These are phyloP conservation scores for Drosophila peninsularis DNA, from an alignment of 2,888 invertebrate species.

Conservation along the genomic window DNA sequence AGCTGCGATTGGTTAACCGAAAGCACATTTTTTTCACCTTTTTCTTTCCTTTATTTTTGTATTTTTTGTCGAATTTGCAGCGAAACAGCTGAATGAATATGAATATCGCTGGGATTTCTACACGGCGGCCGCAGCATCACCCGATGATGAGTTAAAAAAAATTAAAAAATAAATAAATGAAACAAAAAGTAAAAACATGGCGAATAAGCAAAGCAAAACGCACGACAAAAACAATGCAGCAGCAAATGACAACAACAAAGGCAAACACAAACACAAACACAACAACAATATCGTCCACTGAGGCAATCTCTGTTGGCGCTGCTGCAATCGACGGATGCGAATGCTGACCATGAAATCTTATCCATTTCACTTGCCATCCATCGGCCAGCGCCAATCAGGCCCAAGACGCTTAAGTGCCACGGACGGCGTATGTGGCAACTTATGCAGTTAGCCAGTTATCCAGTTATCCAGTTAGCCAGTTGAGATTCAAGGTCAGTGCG, in stretches of 20 bases:
- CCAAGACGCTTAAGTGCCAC: conserved; percentile 14
- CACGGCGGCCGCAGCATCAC: conserved; percentile 38
- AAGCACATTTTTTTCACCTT: conserved; percentile 38
- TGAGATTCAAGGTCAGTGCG: conserved; percentile 70
- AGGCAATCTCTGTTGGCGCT: conserved; percentile 43
- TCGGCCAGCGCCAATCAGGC: conserved; percentile 41
- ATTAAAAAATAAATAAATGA: conserved; percentile 26
- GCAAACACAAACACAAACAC: conserved; percentile 11
- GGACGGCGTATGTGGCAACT: conserved; percentile 14
- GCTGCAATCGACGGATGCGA: conserved; percentile 39
- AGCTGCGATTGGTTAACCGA: conserved; percentile 65
- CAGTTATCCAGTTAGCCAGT: conserved; percentile 66
- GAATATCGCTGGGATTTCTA: conserved; percentile 74
- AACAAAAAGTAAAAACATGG: conserved; percentile 17
- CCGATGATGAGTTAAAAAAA: conserved; percentile 60
- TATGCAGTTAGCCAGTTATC: conserved; percentile 52
- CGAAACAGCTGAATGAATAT: conserved; percentile 68
- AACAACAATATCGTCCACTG: conserved; percentile 16
- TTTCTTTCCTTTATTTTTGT: conserved; percentile 25
- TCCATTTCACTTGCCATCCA: conserved; percentile 72
- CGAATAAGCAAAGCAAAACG: conserved; percentile 30
- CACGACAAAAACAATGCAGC: conserved; percentile 41
- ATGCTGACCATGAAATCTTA: conserved; percentile 70
- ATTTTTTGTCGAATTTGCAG: conserved; percentile 66
- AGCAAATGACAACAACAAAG: conserved; percentile 7